Evolutionary conservation across 2,113 vertebrate genomes (phyloP), one percentile per base, ranked within the genome.

Genomic region (Hemiprocne comata): DNA sequence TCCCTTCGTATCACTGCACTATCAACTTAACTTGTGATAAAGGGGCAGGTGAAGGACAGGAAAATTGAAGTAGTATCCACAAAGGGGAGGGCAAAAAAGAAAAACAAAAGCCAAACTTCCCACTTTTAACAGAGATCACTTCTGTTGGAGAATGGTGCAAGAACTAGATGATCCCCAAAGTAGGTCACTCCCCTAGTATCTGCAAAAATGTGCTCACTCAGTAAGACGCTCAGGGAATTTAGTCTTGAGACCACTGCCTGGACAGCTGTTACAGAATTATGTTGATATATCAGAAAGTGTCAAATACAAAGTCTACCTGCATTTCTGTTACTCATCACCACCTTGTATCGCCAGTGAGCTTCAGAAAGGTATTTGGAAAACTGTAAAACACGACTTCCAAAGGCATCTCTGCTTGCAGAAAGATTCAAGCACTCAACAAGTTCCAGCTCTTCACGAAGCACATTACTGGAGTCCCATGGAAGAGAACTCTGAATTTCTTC

Each of bases 341-440:
- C 98, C 93, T 99, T 99, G 85, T 98, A 98, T 89, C 99, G 98
- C 99, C 99, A 99, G 65, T 99, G 99, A 86, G 99, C 99, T 97
- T 99, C 99, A 21, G 99, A 99, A 20, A 99, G 98, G 85, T 99
- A 98, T 88, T 99, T 99, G 81, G 99, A 99, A 90, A 99, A 98
- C 80, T 97, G 98, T 64, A 98, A 97, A 31, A 99, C 96, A 0
- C 98, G 98, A 55, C 96, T 83, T 36, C 95, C 98, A 48, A 99
- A 99, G 2, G 98, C 95, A 19, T 99, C 98, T n/a, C 95, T 95
- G 13, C 97, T 98, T 78, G 98, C 97, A 0, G 98, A 98, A 94
- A 98, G 98, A 89, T 98, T 98, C 26, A 99, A 97, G 87, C 94
- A 98, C 87, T 99, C 98, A 0, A 93, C 96, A 42, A 97, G 94